phyloP scores from a whole-genome alignment of 1,140 invertebrate species.

The Neomicropteryx cornuta region DNA sequence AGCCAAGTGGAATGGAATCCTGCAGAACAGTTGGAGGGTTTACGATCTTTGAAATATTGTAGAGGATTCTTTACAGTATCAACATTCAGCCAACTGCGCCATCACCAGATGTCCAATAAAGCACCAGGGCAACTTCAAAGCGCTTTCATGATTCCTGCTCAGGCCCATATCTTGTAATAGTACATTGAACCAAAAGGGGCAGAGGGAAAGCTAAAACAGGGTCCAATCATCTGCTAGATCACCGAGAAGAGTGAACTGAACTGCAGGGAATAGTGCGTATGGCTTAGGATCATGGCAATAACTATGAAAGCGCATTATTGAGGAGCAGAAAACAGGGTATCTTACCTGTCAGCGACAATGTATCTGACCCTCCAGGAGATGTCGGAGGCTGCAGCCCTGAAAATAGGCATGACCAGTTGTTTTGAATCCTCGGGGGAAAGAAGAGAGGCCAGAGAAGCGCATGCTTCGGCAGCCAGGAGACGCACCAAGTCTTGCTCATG shows the following conservation, averaged over 20 bases:
- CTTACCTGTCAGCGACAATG: slow-evolving; percentile 93
- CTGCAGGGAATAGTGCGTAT: neutral
- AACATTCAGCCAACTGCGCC: no score
- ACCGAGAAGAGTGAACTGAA: neutral
- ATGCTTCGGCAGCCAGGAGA: slow-evolving; percentile 94
- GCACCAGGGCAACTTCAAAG: no score
- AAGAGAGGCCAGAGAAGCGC: slow-evolving; percentile 80
- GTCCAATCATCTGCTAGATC: no score
- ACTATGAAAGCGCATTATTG: neutral
- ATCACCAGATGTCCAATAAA: no score
- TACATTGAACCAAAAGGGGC: neutral
- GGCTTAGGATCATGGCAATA: neutral
- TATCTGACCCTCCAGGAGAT: slow-evolving; percentile 95
- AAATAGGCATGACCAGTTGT: slow-evolving; percentile 88
- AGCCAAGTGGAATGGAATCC: no score
- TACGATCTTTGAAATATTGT: no score
- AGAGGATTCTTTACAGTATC: no score
- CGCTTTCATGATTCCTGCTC: no score
- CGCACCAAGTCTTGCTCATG: slow-evolving; percentile 87
- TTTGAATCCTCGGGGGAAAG: slow-evolving; percentile 49
- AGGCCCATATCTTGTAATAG: neutral
- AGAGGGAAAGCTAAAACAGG: no score
- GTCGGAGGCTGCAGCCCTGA: slow-evolving; percentile 88
- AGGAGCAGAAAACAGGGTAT: slow-evolving; percentile 49
- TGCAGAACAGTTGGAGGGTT: no score